Evolutionary conservation across 2,888 invertebrate species (phyloP), one percentile per base, ranked within the genome.

Genomic region (Tigriopus californicus): DNA sequence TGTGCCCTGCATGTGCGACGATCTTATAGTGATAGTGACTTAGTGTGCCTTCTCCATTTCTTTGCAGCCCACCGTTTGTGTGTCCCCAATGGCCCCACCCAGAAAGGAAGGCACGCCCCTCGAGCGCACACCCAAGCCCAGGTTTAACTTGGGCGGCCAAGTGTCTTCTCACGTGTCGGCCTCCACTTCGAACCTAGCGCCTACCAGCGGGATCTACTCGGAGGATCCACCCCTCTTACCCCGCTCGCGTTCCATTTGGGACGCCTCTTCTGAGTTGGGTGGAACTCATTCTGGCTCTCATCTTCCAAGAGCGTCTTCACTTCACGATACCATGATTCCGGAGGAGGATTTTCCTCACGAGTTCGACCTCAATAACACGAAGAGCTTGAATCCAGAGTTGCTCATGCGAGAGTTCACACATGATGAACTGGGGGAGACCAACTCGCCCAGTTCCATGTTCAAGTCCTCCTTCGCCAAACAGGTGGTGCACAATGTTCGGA

Each of bases 361-460:
- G 33, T 33, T 33, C 33, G 33, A 33, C n/a, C 46, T 15, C 46
- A 44, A 44, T 18, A 44, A 44, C 46, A 44, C 15, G 5, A n/a
- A 18, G 46, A 49, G 49, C 49, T 22, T 49, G 20, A 49, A 49
- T 22, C 49, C 49, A 20, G 49, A 49, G 22, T 22, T 49, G 49
- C 49, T 49, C 22, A 49, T 49, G 22, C 49, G 49, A n/a, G 54
- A 54, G 41, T 54, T 54, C 41, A 54, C 54, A 15, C 54, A 41
- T 4, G 54, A 54, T 20, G 56, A 56, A 24, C 20, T 56, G n/a
- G 56, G 11, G 11, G 25, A 20, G 13, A 5, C 44, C 4, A 33
- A 56, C 6, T 56, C 56, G 18, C 56, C 56, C 44, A 44, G 46
- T 15, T 44, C 56, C 24, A 10, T 44, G n/a, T 56, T 56, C 24